These are phyloP conservation scores for Hypotaenidia philippensis DNA, from an alignment of 2,797 vertebrate species.

Conservation along the genomic window DNA sequence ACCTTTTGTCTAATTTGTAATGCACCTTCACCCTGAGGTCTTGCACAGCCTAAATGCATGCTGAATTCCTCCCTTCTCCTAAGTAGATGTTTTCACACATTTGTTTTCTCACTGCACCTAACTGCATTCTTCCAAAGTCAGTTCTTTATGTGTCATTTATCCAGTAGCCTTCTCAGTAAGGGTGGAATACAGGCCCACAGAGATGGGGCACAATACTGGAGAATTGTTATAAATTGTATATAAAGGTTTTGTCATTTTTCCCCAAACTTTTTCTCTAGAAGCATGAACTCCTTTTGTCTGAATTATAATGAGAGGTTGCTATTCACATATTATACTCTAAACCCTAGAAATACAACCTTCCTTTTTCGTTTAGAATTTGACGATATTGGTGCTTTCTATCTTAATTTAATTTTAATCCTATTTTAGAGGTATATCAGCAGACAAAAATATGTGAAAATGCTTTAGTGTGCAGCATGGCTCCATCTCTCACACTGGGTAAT, in stretches of 20 bases:
- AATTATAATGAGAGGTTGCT: not conserved
- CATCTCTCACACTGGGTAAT: not conserved
- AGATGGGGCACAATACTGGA: not conserved
- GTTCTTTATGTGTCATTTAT: not conserved
- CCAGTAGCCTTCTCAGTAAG: not conserved
- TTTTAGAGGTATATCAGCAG: not conserved
- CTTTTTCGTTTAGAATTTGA: not conserved
- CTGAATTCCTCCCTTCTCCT: not conserved
- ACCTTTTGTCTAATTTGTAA: slow-evolving; percentile 26
- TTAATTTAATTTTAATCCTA: slow-evolving; percentile 2
- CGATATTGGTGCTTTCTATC: not conserved
- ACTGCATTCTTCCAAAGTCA: not conserved
- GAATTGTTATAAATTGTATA: not conserved
- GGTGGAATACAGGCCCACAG: not conserved
- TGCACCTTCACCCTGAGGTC: slow-evolving; percentile 23
- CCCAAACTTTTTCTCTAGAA: not conserved
- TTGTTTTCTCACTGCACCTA: not conserved
- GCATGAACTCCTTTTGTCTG: not conserved
- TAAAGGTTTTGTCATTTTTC: not conserved
- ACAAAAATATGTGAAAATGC: not conserved
- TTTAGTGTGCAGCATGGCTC: not conserved
- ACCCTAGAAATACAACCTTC: not conserved
- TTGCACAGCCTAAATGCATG: not conserved
- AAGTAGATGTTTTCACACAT: not conserved
- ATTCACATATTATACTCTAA: not conserved